Base-by-base conservation (phyloP, 1,140 invertebrate genomes). In the honey bee (Apis mellifera) region DNA sequence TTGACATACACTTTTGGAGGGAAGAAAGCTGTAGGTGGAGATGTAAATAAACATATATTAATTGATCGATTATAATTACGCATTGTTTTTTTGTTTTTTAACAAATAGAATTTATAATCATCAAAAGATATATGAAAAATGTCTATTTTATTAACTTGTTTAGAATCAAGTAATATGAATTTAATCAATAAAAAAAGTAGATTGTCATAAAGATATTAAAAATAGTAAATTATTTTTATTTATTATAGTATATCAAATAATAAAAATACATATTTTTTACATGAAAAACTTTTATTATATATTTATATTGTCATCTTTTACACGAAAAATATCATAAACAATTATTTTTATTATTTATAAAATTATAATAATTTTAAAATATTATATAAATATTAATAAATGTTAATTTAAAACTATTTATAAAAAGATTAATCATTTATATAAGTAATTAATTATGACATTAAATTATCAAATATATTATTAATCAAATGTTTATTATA, bases 171-270 rank as follows among this genome's bases (percentile, higher is more conserved):
- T 62, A 62, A 82, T 78, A 57, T 69, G 13, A 62, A 69, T 72
- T 77, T 78, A 73, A 85, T 85, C 84, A 74, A 86, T 86, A 85
- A 84, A 52, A 55, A 83, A 86, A 86, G 78, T 86, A 73, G 62
- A 48, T 78, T 86, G 78, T 78, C 84, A 69, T 74, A 57, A 11
- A 72, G 60, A 62, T 54, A 68, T 70, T 74, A 57, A 11, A 72
- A 55, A 62, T 54, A 68, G 65, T 78, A 76, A 85, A 52, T 64
- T 76, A 64, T 32, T 54, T 15, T n/a, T 1, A 50, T 42, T 64
- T n/a, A 74, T 74, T 9, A 17, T 9, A 52, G 1, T 23, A 23
- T 62, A 13, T 17, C 32, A 54, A 52, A 71, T 8, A 7, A 57
- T 50, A 21, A 42, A 11, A 4, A n/a, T 26, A 69, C 17, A n/a